These are phyloP conservation scores for Abramis brama DNA, from an alignment of 2,113 vertebrate species.

Conservation along the genomic window DNA sequence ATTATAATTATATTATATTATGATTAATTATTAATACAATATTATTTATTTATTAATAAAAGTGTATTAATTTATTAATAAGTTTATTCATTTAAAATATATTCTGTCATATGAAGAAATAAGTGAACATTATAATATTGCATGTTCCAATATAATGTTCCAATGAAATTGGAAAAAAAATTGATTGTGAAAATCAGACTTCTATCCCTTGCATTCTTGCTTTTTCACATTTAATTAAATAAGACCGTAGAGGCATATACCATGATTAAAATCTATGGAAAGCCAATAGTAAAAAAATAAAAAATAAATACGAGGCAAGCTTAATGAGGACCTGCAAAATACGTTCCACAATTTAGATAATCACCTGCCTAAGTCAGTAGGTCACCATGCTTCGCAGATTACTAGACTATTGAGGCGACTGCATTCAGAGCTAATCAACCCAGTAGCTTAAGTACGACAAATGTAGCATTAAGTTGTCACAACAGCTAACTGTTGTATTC, in stretches of 20 bases:
- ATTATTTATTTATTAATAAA: background rate
- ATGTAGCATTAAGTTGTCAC: background rate
- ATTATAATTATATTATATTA: background rate
- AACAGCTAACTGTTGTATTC: background rate
- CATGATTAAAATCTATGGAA: too few relatives aligned
- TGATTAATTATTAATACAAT: background rate
- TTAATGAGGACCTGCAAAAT: background rate
- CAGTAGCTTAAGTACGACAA: background rate
- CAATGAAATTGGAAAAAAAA: too few relatives aligned
- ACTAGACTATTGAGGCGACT: background rate
- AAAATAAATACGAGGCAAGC: background rate
- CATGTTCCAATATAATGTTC: background rate
- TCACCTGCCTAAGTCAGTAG: background rate
- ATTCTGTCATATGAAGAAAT: background rate
- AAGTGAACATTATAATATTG: background rate
- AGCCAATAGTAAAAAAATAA: background rate
- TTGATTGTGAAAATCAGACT: background rate
- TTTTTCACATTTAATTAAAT: background rate
- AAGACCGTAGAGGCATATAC: too few relatives aligned
- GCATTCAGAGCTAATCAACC: background rate
- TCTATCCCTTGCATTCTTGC: background rate
- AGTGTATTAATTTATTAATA: too few relatives aligned
- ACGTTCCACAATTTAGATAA: background rate
- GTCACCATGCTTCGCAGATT: constrained; percentile 8
- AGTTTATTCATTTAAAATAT: background rate